A percentile compares a stretch with the other conserved stretches of the same genome.
Conservation (phyloP, 2,113 vertebrate genomes). For the Muntiacus reevesi region DNA sequence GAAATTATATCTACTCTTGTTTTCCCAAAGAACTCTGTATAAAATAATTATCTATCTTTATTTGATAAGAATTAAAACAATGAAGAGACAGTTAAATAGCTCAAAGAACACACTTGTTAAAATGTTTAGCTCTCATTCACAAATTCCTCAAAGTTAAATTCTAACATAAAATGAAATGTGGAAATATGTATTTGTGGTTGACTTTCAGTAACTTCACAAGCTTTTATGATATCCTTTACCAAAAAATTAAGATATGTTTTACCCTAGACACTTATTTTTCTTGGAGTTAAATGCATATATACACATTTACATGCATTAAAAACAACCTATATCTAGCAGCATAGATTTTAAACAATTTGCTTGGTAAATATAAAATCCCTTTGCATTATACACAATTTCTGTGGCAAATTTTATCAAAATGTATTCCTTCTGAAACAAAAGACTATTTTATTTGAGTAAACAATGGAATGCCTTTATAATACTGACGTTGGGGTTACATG, state of each 20-base stretch:
- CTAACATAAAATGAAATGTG: not conserved
- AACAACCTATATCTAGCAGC: not conserved
- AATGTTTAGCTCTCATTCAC: not conserved
- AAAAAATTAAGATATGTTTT: not conserved
- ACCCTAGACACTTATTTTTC: not conserved
- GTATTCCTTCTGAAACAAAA: not conserved
- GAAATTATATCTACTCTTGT: not conserved
- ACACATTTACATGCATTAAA: not conserved
- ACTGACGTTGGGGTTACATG: not conserved
- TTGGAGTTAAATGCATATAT: not conserved
- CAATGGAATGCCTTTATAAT: not conserved
- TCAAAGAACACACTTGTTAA: not conserved
- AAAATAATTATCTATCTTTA: not conserved
- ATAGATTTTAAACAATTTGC: slow-evolving; percentile 16
- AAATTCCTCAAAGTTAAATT: not conserved
- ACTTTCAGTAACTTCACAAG: not conserved
- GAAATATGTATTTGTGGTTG: not conserved
- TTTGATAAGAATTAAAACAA: not conserved
- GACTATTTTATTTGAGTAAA: not conserved
- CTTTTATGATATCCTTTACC: not conserved
- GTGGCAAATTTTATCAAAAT: not conserved
- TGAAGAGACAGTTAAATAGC: not conserved
- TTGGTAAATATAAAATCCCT: not conserved
- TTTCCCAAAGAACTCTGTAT: not conserved
- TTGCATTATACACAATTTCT: not conserved